A percentile compares a stretch with the other conserved stretches of the same genome.
Evolutionary conservation across 2,797 vertebrate genomes (phyloP).

Genomic region (Typhlichthys subterraneus): DNA sequence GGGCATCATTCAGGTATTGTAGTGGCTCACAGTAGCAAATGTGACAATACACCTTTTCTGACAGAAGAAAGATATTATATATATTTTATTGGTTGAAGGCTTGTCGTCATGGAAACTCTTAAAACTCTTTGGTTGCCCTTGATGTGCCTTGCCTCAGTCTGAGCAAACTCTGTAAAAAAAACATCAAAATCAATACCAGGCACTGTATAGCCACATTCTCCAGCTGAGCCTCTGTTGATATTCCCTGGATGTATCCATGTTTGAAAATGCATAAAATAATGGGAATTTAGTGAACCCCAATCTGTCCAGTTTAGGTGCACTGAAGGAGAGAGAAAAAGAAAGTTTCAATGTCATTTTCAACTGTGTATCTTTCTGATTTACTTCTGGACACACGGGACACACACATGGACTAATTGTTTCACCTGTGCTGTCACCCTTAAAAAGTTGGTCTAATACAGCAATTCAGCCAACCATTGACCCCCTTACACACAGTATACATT

Average conservation of each 20-base stretch:
- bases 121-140: conserved; percentile 45
- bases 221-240: conserved; percentile 34
- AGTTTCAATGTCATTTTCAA: conserved; percentile 52
- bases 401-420: conserved; percentile 38
- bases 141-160: conserved; percentile 47
- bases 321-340: conserved; percentile 12
- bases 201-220: background rate
- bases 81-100: background rate
- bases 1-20: too few species aligned
- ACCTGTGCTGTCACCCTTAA: conserved; percentile 36
- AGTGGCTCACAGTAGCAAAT: background rate
- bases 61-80: conserved; percentile 17
- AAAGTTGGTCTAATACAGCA: conserved; percentile 25
- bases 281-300: conserved; percentile 42
- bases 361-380: conserved; percentile 37
- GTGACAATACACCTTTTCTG: conserved; percentile 7
- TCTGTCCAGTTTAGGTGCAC: conserved; percentile 34
- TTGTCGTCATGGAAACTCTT: conserved; percentile 56
- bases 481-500: too few species aligned
- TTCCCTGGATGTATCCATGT: conserved; percentile 38
- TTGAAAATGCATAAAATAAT: conserved; percentile 65
- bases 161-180: conserved; percentile 33
- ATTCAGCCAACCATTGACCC: too few species aligned
- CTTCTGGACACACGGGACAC: conserved; percentile 18
- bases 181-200: conserved; percentile 47